These are phyloP conservation scores for Aromia moschata DNA, from an alignment of 2,888 invertebrate species.

Conservation along the genomic window DNA sequence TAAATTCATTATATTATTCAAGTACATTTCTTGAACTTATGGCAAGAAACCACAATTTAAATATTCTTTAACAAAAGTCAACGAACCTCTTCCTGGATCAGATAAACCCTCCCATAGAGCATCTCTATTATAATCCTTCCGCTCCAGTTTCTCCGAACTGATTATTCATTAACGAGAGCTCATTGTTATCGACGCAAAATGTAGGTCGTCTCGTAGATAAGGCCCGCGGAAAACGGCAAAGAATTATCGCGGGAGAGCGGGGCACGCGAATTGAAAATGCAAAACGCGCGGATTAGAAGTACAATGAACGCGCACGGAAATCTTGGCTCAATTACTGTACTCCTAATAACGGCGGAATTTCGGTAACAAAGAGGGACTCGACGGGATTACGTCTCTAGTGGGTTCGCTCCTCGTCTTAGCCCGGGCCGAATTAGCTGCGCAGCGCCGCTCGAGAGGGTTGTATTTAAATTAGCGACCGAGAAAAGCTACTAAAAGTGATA, in stretches of 20 bases:
- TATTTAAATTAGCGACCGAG: constrained; percentile 58
- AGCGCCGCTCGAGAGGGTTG: constrained; percentile 47
- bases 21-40: no score
- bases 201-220: constrained; percentile 11
- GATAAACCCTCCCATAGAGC: no score
- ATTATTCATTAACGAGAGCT: not conserved
- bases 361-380: constrained; percentile 51
- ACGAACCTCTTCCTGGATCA: no score
- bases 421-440: constrained; percentile 46
- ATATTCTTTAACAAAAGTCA: no score
- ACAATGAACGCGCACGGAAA: constrained; percentile 46
- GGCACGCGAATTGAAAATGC: constrained; percentile 48
- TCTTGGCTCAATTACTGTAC: constrained; percentile 53
- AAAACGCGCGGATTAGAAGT: constrained; percentile 44
- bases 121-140: no score
- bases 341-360: constrained; percentile 54
- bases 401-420: constrained; percentile 39
- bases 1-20: no score
- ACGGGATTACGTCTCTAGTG: constrained; percentile 51
- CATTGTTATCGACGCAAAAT: constrained; percentile 16
- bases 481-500: constrained; percentile 56
- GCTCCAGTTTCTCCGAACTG: not conserved
- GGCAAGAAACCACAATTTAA: no score
- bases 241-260: constrained; percentile 16
- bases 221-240: constrained; percentile 4